Base-by-base conservation (phyloP, 1,140 invertebrate species). In the Hyles vespertilio region DNA sequence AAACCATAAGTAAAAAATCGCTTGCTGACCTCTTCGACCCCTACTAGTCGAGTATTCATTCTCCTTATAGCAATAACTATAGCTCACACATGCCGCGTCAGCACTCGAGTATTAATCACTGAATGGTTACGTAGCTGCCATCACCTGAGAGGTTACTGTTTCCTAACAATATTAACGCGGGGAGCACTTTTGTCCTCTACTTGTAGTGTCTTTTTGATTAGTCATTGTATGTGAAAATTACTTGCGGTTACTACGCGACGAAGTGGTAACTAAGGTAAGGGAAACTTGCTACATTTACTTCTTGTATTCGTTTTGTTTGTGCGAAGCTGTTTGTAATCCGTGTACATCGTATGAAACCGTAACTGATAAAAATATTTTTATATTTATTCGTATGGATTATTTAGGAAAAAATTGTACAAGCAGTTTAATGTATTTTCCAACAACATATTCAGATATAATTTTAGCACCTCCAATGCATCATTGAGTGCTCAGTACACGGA, bases 71-170 rank as follows among this genome's bases (percentile, higher is more conserved):
- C 47, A 51, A 51, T 33, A 32, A 34, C 65, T 66, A 71, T 65
- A 54, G 63, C 66, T 56, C 47, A 62, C 59, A 63, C 68, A 60
- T 58, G 65, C 61, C 62, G 50, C 58, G 77, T 79, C 77, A 79
- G 63, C 64, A 45, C 47, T 6, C 4, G 52, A 66, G 52, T 73
- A 79, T 79, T 77, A 79, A 79, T 79, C 77, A 79, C 69, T 71
- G 58, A 72, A 73, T 77, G 69, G 72, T 70, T 70, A 69, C 58
- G 61, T 64, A 62, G 59, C 58, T 69, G 69, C 64, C 63, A 74
- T 65, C 74, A 77, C 77, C 77, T 79, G 70, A 73, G 70, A 72
- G 74, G 69, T 70, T 63, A 68, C 53, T 67, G 69, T 74, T 71
- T 69, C 68, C 63, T 65, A 73, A 72, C 67, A 71, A 73, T 68